A percentile compares a stretch with the other conserved stretches of the same genome.
Evolutionary conservation across 1,140 invertebrate species (phyloP).

Genomic region (Nylanderia fulva): DNA sequence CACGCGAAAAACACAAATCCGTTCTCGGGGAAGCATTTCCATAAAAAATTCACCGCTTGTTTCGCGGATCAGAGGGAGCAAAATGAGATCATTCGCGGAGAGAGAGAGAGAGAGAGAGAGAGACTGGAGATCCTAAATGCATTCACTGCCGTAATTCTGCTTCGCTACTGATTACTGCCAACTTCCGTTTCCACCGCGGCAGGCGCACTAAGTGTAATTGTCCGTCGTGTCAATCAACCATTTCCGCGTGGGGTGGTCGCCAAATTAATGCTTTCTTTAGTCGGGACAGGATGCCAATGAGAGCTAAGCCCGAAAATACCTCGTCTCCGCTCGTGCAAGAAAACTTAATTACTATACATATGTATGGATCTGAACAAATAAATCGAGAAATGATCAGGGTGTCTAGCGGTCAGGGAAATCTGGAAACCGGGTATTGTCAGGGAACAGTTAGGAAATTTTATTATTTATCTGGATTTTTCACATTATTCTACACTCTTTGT

Average conservation of each 20-base stretch:
- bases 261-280: conserved; percentile 20
- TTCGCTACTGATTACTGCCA: conserved; percentile 5
- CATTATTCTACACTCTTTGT: too few species aligned
- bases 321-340: neutral
- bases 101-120: neutral
- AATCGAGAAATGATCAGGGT: too few species aligned
- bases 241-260: conserved; percentile 20
- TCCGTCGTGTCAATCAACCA: conserved; percentile 57
- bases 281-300: neutral
- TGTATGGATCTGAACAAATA: too few species aligned
- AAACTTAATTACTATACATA: too few species aligned
- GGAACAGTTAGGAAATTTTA: too few species aligned
- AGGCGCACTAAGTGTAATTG: conserved; percentile 67
- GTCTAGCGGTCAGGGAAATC: too few species aligned
- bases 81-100: conserved; percentile 29
- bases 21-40: neutral
- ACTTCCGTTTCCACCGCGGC: conserved; percentile 37
- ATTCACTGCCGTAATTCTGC: conserved; percentile 38
- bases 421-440: too few species aligned
- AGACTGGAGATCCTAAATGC: neutral
- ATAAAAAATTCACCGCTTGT: conserved; percentile 51
- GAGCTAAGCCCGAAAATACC: neutral
- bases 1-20: conserved; percentile 50
- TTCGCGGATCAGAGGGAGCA: conserved; percentile 36
- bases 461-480: too few species aligned